Conservation (phyloP, 2,797 vertebrate species). For the Chelidonichthys spinosus region DNA sequence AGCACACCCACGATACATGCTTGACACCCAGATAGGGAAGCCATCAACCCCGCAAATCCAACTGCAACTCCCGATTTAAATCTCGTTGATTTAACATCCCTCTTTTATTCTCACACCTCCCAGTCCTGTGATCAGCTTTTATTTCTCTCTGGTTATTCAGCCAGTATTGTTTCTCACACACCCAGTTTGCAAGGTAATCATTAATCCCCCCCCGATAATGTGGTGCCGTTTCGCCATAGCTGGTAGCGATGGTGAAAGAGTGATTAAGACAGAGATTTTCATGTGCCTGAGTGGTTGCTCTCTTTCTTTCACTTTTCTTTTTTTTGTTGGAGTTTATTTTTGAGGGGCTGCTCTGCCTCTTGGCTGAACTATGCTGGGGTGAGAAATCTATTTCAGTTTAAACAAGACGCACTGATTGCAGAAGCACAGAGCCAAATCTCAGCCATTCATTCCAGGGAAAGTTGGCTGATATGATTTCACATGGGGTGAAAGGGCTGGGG, state of each 20-base stretch:
- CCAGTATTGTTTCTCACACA: conserved; percentile 58
- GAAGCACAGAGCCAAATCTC: conserved; percentile 74
- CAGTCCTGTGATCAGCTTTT: conserved; percentile 65
- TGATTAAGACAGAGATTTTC: conserved; percentile 54
- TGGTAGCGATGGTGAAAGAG: conserved; percentile 53
- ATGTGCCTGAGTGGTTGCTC: conserved; percentile 31
- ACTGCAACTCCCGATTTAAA: conserved; percentile 63
- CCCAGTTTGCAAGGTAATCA: conserved; percentile 63
- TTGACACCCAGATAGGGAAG: conserved; percentile 71
- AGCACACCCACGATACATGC: conserved; percentile 74
- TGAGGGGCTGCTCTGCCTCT: conserved; percentile 69
- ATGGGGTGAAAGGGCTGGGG: conserved; percentile 15
- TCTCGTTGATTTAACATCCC: conserved; percentile 71
- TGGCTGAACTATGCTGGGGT: conserved; percentile 71
- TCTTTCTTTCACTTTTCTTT: background rate
- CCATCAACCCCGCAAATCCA: conserved; percentile 64
- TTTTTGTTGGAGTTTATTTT: conserved; percentile 54
- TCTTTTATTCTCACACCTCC: conserved; percentile 59
- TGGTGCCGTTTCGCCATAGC: conserved; percentile 57
- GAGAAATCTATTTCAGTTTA: conserved; percentile 74
- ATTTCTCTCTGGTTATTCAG: conserved; percentile 58
- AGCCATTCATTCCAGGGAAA: conserved; percentile 73
- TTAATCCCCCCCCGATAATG: conserved; percentile 69
- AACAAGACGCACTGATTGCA: conserved; percentile 82
- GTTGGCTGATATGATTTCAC: conserved; percentile 60